Conservation (phyloP, 2,113 vertebrate genomes). For the Microcebus jonahi region DNA sequence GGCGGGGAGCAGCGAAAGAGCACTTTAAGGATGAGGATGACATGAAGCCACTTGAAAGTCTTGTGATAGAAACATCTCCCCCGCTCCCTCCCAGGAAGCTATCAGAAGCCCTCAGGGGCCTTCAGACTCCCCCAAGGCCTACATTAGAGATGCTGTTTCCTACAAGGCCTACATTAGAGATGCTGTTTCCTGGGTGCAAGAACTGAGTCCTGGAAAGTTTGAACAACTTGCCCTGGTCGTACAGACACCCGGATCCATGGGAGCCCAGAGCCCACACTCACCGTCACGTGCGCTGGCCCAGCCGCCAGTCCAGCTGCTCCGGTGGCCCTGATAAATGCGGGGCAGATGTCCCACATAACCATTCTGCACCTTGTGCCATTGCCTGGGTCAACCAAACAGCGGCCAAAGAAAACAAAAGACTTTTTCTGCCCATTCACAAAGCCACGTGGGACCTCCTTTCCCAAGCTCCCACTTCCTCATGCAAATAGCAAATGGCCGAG, state of each 20-base stretch:
- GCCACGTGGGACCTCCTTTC: not conserved
- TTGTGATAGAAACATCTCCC: not conserved
- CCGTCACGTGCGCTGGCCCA: not conserved
- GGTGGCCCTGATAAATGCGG: not conserved
- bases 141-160: not conserved
- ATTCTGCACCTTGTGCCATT: not conserved
- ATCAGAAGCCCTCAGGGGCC: not conserved
- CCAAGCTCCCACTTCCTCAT: not conserved
- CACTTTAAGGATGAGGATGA: not conserved
- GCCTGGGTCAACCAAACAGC: not conserved
- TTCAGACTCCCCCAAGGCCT: not conserved
- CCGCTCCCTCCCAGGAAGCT: not conserved
- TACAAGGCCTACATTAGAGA: not conserved
- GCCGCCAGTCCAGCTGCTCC: slow-evolving; percentile 75
- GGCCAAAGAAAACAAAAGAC: slow-evolving; percentile 50
- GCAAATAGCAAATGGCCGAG: not conserved
- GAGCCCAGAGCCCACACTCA: not conserved
- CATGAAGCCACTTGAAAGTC: not conserved
- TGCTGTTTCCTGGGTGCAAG: not conserved
- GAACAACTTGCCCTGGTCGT: accelerated
- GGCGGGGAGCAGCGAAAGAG: not conserved
- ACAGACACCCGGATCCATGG: not conserved
- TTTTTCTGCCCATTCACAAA: not conserved
- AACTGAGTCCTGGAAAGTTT: not conserved
- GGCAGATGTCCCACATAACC: slow-evolving; percentile 78